Evolutionary conservation across 2,888 invertebrate species (phyloP).

Genomic region (Neocrepidodera transversa): DNA sequence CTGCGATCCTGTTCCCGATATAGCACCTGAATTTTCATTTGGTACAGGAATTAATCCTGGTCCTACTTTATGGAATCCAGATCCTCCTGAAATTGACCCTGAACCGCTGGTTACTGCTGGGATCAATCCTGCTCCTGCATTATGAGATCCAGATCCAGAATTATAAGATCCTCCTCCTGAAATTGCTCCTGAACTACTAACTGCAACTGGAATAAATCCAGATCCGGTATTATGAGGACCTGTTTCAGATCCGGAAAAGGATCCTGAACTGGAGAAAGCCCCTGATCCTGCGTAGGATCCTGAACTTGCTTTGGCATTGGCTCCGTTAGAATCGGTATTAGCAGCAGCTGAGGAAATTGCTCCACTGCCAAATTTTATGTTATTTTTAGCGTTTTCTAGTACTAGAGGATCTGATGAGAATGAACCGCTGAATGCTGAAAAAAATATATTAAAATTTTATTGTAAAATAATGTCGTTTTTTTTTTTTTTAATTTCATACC

Average conservation of each 20-base stretch:
- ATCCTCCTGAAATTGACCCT: conserved; percentile 5
- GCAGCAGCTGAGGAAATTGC: conserved; percentile 18
- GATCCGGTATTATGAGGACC: not conserved
- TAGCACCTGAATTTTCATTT: no score
- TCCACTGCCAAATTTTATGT: conserved; percentile 24
- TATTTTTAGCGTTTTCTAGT: conserved; percentile 13
- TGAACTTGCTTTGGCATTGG: conserved; percentile 29
- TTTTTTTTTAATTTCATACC: conserved; percentile 31
- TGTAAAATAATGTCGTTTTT: not conserved
- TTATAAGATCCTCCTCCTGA: conserved; percentile 13
- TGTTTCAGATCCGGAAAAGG: not conserved
- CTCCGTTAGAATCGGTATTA: conserved; percentile 18
- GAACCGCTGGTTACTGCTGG: not conserved
- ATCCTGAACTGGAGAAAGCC: not conserved
- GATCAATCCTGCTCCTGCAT: not conserved
- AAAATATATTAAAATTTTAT: not conserved
- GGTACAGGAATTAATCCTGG: no score
- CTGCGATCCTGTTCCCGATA: not conserved
- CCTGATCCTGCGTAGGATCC: conserved; percentile 31
- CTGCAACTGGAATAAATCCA: not conserved
- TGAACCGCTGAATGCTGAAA: conserved; percentile 42
- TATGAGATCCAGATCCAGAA: not conserved
- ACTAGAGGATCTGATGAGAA: conserved; percentile 25
- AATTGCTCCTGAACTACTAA: conserved; percentile 12
- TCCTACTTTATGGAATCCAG: not conserved